These are phyloP conservation scores for Empidonax traillii DNA, from an alignment of 2,113 vertebrate species.

Conservation along the genomic window DNA sequence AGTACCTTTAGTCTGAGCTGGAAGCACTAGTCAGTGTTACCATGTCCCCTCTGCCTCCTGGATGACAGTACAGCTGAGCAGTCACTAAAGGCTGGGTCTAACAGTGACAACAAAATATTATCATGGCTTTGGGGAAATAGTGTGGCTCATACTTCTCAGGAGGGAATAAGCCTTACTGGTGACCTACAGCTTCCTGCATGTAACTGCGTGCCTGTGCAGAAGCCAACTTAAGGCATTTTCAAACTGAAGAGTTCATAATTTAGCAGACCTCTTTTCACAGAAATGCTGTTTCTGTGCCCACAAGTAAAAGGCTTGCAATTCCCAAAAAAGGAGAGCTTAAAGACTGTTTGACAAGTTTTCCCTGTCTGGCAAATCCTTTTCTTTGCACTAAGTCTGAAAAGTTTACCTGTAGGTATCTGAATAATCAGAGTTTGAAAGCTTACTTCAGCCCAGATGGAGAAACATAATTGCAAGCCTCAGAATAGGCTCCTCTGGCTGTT, in stretches of 20 bases:
- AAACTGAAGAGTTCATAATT: neutral
- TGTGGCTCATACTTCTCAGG: neutral
- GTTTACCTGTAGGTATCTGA: neutral
- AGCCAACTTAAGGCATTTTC: neutral
- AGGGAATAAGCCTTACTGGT: neutral
- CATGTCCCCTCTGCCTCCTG: too few relatives aligned
- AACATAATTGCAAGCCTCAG: neutral
- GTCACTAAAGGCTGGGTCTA: neutral
- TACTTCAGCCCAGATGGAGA: neutral
- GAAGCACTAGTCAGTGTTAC: neutral
- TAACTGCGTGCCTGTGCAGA: neutral
- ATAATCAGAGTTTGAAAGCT: neutral
- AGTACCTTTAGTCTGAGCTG: neutral
- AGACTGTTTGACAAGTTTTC: neutral
- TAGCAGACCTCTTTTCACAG: neutral
- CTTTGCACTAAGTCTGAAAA: neutral
- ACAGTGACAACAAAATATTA: neutral
- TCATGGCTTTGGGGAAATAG: neutral
- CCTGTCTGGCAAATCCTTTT: neutral
- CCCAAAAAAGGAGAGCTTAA: neutral
- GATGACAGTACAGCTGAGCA: neutral
- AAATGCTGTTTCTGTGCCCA: neutral
- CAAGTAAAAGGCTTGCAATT: neutral
- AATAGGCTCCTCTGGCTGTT: neutral
- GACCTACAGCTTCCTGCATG: neutral